Conservation (phyloP, 2,113 vertebrate genomes). For the Dicrurus megarhynchus region DNA sequence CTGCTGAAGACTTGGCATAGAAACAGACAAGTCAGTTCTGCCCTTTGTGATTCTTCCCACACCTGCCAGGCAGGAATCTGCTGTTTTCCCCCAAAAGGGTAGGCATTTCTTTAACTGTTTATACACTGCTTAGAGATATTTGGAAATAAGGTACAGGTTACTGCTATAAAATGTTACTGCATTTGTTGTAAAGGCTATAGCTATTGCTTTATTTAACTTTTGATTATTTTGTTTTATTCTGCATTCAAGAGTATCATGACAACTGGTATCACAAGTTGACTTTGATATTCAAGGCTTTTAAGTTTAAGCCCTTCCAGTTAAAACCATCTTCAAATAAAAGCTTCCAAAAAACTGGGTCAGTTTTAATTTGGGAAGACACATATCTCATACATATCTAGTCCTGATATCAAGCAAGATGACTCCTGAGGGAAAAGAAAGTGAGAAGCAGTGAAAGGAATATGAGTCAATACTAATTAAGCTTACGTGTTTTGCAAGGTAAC, state of each 20-base stretch:
- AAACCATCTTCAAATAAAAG: not conserved
- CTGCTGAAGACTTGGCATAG: not conserved
- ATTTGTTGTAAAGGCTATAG: not conserved
- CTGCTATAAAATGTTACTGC: not conserved
- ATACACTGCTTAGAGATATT: not conserved
- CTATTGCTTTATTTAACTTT: not conserved
- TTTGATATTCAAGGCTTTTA: not conserved
- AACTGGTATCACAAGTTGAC: not conserved
- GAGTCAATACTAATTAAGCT: not conserved
- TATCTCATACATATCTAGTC: constrained; percentile 22
- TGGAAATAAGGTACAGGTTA: not conserved
- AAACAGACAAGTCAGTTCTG: not conserved
- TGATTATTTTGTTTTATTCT: not conserved
- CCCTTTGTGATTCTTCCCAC: not conserved
- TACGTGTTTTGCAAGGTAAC: not conserved
- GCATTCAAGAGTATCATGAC: not conserved
- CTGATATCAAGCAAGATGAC: constrained; percentile 20
- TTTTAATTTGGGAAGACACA: constrained; percentile 3
- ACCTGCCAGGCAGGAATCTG: not conserved
- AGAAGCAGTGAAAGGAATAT: constrained; percentile 46
- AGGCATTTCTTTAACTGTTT: not conserved
- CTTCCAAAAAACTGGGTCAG: constrained; percentile 1
- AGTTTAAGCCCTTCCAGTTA: not conserved
- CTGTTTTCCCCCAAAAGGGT: not conserved
- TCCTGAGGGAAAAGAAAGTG: constrained; percentile 21